Base-by-base conservation (phyloP, 2,888 invertebrate species). In the Diadegma fenestrale region DNA sequence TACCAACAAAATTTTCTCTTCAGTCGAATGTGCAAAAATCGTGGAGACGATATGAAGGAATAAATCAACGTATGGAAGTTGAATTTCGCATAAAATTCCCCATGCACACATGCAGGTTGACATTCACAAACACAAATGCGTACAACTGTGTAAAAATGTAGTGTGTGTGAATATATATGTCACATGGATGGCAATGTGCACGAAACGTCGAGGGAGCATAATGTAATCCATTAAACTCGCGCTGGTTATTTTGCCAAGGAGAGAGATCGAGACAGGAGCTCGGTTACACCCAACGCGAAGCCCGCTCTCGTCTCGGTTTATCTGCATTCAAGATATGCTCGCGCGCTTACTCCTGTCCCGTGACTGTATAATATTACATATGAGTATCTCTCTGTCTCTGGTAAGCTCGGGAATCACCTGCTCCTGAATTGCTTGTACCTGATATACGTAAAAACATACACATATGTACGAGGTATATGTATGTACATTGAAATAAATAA, bases 361-460 rank as follows among this genome's bases (percentile, higher is more conserved):
- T 63, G 33, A 51, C 72, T 64, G 26, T 51, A 63, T 63, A 80
- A 64, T 68, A 54, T 72, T 64, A 71, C 63, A 64, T 41, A 69
- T 48, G 66, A 63, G 48, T 64, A 72, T 72, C 48, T 72, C 48
- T 48, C 66, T 64, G 48, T 64, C 37, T 71, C 71, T 63, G 48
- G 54, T 54, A 51, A 79, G 69, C 82, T 86, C 86, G 85, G 85
- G 89, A 86, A 90, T 90, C 92, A 92, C 92, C 92, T 92, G 92
- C 91, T 89, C 86, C 88, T 81, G 85, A 86, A 87, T 75, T 72
- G 51, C 72, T 64, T 71, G 54, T 72, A 54, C 71, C 68, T 75
- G 45, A 61, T 71, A 79, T 45, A 63, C 22, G 51, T 51, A 17
- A 17, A 48, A 64, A 48, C 37, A 64, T 37, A n/a, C 22, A 22